Evolutionary conservation across 1,140 invertebrate genomes (phyloP), one percentile per base, ranked within the genome.

Genomic region (Armadillidium nasatum): DNA sequence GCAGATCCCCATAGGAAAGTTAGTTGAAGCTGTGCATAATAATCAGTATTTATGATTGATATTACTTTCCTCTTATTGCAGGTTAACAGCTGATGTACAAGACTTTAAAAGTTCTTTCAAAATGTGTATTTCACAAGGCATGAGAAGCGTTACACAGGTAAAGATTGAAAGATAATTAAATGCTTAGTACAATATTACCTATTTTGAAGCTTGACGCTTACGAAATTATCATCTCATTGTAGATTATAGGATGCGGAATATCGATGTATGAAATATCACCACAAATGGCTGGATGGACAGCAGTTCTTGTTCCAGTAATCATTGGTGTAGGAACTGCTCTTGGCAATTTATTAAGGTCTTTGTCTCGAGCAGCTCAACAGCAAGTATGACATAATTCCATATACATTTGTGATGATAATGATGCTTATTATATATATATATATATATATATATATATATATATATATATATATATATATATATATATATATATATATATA

Each of bases 41-140:
- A 33, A 33, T 3, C 33, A 33, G 1, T 6, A 3, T 33, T 33
- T 33, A 33, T 1, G 6, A 33, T 3, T 33, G 33, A 33, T 33
- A 6, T 33, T 33, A 6, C 33, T 33, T 33, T 33, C 33, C 33
- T 33, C 81, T 92, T 93, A 74, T 73, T 78, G 11, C 23, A 78
- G 79, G 83, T 85, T 98, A 74, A 96, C 94, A 33, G 89, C 91
- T 79, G 96, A 98, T 87, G 91, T 98, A 21, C 96, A 98, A 85
- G 95, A 98, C 82, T 98, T 98, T 83, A 98, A 98, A 86, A 95
- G 94, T 82, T 93, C 93, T 6, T 98, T 98, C 83, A 98, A 98
- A 85, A 88, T 92, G 79, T 92, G 90, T 69, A 90, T 98, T 75
- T 93, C 95, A 6, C 94, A 95, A 84, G 95, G 96, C 2, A 83